Evolutionary conservation across 2,888 invertebrate species (phyloP).

Genomic region (Baronia brevicornis): DNA sequence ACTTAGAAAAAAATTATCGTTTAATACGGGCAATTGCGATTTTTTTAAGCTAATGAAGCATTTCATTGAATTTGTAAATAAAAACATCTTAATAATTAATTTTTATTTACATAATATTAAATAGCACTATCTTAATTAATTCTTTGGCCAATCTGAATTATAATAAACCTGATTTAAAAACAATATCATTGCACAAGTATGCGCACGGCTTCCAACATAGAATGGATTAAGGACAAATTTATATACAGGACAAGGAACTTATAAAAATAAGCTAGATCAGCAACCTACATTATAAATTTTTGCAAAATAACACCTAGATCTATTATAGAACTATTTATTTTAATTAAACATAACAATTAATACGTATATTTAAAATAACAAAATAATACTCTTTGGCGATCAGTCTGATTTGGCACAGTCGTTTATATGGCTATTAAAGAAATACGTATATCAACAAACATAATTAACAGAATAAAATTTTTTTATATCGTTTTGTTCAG

Average conservation of each 20-base stretch:
- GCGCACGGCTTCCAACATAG: no score
- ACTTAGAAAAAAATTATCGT: no score
- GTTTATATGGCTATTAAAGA: conserved; percentile 14
- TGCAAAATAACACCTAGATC: no score
- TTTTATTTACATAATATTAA: conserved; percentile 50
- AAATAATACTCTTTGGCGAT: conserved; percentile 56
- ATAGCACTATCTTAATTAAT: conserved; percentile 18
- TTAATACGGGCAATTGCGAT: no score
- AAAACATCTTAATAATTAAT: conserved; percentile 8
- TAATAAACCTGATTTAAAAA: conserved; percentile 19
- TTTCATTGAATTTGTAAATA: not conserved
- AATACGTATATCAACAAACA: conserved; percentile 41
- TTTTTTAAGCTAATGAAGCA: no score
- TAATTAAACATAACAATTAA: no score
- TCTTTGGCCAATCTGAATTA: no score
- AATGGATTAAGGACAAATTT: no score
- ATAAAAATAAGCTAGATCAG: no score
- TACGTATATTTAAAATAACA: conserved; percentile 25
- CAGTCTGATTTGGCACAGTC: conserved; percentile 45
- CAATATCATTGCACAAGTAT: conserved; percentile 20
- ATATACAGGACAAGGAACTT: no score
- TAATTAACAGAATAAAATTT: conserved; percentile 50
- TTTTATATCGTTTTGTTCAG: conserved; percentile 38
- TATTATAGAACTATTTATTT: no score
- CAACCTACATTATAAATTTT: no score